phyloP scores from a whole-genome alignment of 1,140 invertebrate species.

The Phthorimaea operculella region DNA sequence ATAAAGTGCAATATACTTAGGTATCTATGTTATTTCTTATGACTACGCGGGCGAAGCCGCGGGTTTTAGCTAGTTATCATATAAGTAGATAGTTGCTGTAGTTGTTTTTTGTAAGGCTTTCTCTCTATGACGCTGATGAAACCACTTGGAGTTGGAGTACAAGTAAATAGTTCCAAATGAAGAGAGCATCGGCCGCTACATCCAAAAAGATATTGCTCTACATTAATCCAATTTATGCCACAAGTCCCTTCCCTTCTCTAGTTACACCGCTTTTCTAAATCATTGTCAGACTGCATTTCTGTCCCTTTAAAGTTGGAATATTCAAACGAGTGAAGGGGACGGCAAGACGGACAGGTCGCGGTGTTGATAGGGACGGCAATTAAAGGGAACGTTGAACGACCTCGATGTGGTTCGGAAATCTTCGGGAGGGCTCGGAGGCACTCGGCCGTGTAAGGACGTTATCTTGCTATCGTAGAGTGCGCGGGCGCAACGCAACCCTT shows the following conservation, averaged over 20 bases:
- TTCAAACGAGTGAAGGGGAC: conserved; percentile 34
- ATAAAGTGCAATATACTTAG: too few species aligned
- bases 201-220: conserved; percentile 11
- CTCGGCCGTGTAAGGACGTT: conserved; percentile 30
- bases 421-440: conserved; percentile 32
- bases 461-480: conserved; percentile 38
- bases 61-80: too few species aligned
- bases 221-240: conserved; percentile 40
- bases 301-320: conserved; percentile 32
- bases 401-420: conserved; percentile 31
- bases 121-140: too few species aligned
- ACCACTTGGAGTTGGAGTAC: too few species aligned
- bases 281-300: conserved; percentile 33
- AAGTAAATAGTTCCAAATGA: background rate
- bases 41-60: too few species aligned
- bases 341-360: conserved; percentile 12
- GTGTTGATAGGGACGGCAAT: conserved; percentile 40
- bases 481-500: conserved; percentile 46
- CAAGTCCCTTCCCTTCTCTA: conserved; percentile 17
- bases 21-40: too few species aligned
- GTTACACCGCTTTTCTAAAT: conserved; percentile 36
- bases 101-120: too few species aligned
- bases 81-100: too few species aligned
- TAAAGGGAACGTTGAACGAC: conserved; percentile 49
- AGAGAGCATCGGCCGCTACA: background rate